A percentile compares a stretch with the other conserved stretches of the same genome.
These are phyloP conservation scores for Diuraphis noxia DNA, from an alignment of 1,140 invertebrate genomes.

Conservation along the genomic window DNA sequence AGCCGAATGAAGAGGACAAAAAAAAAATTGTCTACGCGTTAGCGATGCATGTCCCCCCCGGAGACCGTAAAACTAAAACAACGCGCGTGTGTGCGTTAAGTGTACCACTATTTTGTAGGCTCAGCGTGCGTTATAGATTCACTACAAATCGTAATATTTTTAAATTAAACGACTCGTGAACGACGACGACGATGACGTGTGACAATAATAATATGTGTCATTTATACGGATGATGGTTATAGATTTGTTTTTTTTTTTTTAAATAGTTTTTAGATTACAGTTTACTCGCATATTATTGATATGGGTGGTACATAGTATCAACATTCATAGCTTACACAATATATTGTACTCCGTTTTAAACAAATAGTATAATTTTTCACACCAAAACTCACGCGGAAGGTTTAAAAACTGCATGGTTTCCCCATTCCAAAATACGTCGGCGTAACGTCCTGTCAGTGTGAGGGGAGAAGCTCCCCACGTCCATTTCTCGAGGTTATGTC, in stretches of 20 bases:
- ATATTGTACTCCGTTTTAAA: not conserved
- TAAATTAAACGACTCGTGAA: constrained; percentile 11
- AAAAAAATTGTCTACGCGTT: constrained; percentile 23
- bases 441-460: not conserved
- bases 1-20: not conserved
- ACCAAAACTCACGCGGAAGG: not conserved
- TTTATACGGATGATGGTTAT: not conserved
- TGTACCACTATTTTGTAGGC: not conserved
- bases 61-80: not conserved
- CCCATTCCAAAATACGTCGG: not conserved
- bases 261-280: not conserved
- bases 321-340: not conserved
- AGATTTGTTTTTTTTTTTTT: not conserved
- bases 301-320: not conserved
- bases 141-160: not conserved
- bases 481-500: not conserved
- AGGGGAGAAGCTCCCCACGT: too few species aligned
- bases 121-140: not conserved
- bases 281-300: not conserved
- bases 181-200: not conserved
- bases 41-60: not conserved
- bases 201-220: not conserved
- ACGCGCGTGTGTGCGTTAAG: not conserved
- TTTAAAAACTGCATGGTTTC: not conserved
- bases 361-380: not conserved